Base-by-base conservation (phyloP, 2,113 vertebrate species). In the Rhabdomys dilectus region DNA sequence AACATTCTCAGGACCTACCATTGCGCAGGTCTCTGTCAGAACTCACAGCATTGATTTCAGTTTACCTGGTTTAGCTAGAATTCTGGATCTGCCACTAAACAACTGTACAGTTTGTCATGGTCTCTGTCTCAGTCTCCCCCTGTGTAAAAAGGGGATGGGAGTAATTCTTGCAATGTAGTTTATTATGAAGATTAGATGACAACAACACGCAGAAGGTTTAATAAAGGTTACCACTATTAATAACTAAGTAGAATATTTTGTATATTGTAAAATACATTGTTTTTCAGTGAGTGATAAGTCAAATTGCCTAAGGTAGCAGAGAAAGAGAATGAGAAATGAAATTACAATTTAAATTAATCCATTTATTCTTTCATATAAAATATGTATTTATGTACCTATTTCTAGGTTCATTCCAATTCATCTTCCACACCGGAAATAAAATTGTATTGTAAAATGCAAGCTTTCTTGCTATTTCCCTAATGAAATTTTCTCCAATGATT, bases 281-380 rank as follows among this genome's bases (percentile, higher is more conserved):
- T 96, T 91, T 88, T 11, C 51, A 88, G 22, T 92, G 56, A 92
- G 53, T 70, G 29, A 72, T 68, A 93, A 80, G 68, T n/a, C 15
- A 86, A 90, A 88, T 64, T 97, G 80, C 70, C 70, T 88, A 88
- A 72, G 70, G 70, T 34, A 84, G 48, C 19, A 78, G n/a, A 88
- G 34, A 60, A 82, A 62, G 45, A 88, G 24, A 76, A 86, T 84
- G 24, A 86, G 34, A 96, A 96, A 85, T 68, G 12, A 96, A 88
- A 92, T 96, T 88, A 53, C 4, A 72, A 90, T 84, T 93, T 95
- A 94, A 93, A 97, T 80, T 92, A 93, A 95, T 90, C n/a, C 56
- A 94, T 86, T 91, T 94, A 91, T 94, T 90, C 16, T 96, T 88
- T 95, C 17, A 85, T 90, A 92, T 95, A 76, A 96, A 94, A 85